Conservation (phyloP, 2,797 vertebrate species). For the Melanotaenia pygmaea region DNA sequence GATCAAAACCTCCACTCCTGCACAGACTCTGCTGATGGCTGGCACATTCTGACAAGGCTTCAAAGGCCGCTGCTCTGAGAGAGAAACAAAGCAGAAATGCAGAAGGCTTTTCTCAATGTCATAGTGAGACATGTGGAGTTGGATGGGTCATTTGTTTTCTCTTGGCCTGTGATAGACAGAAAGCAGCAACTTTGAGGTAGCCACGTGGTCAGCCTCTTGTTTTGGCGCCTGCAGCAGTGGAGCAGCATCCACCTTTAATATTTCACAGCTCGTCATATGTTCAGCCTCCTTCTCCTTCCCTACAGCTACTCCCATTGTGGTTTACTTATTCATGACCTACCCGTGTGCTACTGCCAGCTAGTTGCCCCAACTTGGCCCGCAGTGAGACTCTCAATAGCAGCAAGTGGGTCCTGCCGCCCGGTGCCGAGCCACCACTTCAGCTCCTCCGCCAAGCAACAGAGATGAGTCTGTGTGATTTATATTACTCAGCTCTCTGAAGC, state of each 20-base stretch:
- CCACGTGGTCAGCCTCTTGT: constrained; percentile 53
- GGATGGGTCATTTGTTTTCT: constrained; percentile 1
- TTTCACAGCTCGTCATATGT: constrained; percentile 77
- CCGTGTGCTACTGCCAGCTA: constrained; percentile 42
- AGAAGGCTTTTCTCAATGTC: constrained; percentile 19
- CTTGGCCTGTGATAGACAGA: constrained; percentile 21
- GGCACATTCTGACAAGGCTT: constrained; percentile 58
- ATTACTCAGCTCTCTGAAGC: constrained; percentile 49
- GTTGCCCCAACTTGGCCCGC: constrained; percentile 48
- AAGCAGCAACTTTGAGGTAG: constrained; percentile 28
- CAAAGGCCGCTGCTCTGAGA: constrained; percentile 34
- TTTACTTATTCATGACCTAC: constrained; percentile 72
- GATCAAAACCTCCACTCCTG: constrained; percentile 40
- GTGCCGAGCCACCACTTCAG: constrained; percentile 33
- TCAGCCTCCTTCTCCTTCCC: constrained; percentile 63
- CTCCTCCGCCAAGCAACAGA: constrained; percentile 23
- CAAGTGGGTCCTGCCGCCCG: constrained; percentile 40
- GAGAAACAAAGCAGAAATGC: constrained; percentile 21
- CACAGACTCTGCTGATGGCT: constrained; percentile 46
- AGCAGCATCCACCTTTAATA: constrained; percentile 77
- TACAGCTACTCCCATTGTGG: constrained; percentile 60
- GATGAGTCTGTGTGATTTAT: constrained; percentile 35
- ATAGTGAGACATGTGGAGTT: constrained; percentile 18
- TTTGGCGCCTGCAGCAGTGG: constrained; percentile 59
- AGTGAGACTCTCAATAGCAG: constrained; percentile 35